Evolutionary conservation across 1,140 invertebrate species (phyloP).

Genomic region (Agrilus planipennis): DNA sequence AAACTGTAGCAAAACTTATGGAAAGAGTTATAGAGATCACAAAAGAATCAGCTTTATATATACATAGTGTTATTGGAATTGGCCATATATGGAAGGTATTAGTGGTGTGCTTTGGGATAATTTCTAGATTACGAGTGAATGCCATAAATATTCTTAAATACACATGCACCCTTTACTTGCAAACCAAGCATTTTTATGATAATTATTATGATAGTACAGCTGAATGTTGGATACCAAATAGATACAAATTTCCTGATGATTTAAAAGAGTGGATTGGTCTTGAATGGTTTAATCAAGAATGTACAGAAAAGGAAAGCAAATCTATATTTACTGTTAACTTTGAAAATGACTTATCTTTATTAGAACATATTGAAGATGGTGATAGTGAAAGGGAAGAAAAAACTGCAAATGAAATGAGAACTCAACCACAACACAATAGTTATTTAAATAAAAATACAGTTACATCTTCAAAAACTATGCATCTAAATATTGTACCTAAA

Average conservation of each 20-base stretch:
- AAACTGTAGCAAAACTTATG: slow-evolving; percentile 39
- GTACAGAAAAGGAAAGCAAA: background rate
- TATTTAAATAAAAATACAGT: slow-evolving; percentile 15
- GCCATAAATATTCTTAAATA: slow-evolving; percentile 30
- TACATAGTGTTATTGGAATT: slow-evolving; percentile 30
- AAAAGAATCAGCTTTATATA: slow-evolving; percentile 24
- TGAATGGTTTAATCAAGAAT: slow-evolving; percentile 29
- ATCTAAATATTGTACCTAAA: too few species aligned
- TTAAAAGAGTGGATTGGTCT: slow-evolving; percentile 36
- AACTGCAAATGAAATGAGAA: slow-evolving; percentile 5
- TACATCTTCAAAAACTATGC: too few species aligned
- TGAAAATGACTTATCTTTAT: slow-evolving; percentile 13
- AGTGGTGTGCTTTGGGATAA: slow-evolving; percentile 31
- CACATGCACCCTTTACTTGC: slow-evolving; percentile 37
- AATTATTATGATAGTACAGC: too few species aligned
- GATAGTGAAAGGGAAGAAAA: slow-evolving; percentile 1
- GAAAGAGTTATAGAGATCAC: slow-evolving; percentile 30
- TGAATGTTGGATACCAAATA: slow-evolving; percentile 32
- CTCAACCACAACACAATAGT: slow-evolving; percentile 14
- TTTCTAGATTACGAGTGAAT: slow-evolving; percentile 37
- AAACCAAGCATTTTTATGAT: too few species aligned
- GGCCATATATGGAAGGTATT: slow-evolving; percentile 39
- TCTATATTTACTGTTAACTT: slow-evolving; percentile 1
- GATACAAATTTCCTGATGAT: slow-evolving; percentile 32
- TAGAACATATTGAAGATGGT: slow-evolving; percentile 9